These are phyloP conservation scores for Bos javanicus DNA, from an alignment of 2,113 vertebrate genomes.

Conservation along the genomic window DNA sequence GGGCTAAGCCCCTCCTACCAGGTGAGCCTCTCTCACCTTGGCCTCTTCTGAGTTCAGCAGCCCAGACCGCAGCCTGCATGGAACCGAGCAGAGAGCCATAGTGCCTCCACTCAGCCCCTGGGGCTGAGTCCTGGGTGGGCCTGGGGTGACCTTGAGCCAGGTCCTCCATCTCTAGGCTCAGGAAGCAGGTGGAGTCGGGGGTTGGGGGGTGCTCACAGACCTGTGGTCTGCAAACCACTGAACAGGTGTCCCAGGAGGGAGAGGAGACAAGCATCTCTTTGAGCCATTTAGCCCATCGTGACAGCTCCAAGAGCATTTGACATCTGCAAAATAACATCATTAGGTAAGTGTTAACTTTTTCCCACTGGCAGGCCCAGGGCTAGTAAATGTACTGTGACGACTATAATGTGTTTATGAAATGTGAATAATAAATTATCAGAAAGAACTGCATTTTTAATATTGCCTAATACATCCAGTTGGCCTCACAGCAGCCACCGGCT, in stretches of 20 bases:
- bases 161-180: background rate
- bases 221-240: background rate
- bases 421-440: constrained; percentile 49
- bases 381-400: constrained; percentile 59
- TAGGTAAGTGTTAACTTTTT: constrained; percentile 49
- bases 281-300: background rate
- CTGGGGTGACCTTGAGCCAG: background rate
- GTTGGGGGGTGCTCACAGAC: background rate
- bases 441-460: constrained; percentile 56
- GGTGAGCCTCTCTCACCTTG: background rate
- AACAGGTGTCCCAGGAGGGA: background rate
- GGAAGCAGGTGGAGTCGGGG: fast-evolving
- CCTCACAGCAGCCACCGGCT: background rate
- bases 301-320: background rate
- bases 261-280: background rate
- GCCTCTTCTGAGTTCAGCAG: background rate
- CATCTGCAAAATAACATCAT: constrained; percentile 18
- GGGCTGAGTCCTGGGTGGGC: background rate
- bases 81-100: background rate
- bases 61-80: background rate
- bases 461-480: background rate
- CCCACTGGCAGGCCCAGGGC: constrained; percentile 11
- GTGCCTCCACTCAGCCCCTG: background rate
- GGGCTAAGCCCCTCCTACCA: background rate
- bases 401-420: constrained; percentile 51